Conservation (phyloP, 2,797 vertebrate genomes). For the Streptopelia turtur region DNA sequence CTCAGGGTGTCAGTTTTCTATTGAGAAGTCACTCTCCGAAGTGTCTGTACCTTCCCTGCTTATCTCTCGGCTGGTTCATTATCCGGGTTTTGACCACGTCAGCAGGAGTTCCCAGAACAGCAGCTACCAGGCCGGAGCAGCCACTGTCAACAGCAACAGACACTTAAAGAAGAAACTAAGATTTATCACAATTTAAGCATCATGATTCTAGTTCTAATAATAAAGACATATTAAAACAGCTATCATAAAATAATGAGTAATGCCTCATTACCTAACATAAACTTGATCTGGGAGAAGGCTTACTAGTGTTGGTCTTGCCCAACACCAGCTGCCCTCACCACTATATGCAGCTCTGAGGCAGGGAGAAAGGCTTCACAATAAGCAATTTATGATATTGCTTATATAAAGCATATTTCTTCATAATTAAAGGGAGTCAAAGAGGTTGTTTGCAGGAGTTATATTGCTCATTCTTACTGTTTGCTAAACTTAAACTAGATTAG, state of each 20-base stretch:
- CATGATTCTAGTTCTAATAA: not conserved
- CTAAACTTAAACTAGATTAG: not conserved
- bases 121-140: constrained; percentile 86
- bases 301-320: not conserved
- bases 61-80: constrained; percentile 88
- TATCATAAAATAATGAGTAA: not conserved
- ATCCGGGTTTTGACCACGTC: constrained; percentile 89
- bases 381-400: not conserved
- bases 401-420: not conserved
- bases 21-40: accelerated
- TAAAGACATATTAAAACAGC: not conserved
- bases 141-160: constrained; percentile 71
- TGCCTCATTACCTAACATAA: not conserved
- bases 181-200: not conserved
- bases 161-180: not conserved
- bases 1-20: not conserved
- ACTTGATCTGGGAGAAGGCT: not conserved
- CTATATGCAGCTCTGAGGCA: not conserved
- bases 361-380: not conserved
- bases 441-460: not conserved
- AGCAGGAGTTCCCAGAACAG: constrained; percentile 86
- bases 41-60: constrained; percentile 78
- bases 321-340: not conserved
- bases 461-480: not conserved
- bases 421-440: not conserved